A percentile compares a stretch with the other conserved stretches of the same genome.
These are phyloP conservation scores for Hymenopus coronatus DNA, from an alignment of 2,888 invertebrate species.

Conservation along the genomic window DNA sequence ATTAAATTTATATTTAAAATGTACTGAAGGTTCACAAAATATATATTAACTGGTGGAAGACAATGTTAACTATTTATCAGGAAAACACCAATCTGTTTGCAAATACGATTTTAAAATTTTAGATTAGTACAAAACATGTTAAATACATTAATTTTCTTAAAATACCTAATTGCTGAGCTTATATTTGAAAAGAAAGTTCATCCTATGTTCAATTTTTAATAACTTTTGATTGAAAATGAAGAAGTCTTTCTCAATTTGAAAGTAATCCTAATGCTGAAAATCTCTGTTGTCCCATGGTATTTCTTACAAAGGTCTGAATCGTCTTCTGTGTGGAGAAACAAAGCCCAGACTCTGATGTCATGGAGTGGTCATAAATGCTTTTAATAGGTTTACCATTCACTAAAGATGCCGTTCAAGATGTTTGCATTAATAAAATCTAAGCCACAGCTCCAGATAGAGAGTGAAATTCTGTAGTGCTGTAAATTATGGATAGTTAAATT, in stretches of 20 bases:
- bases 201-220: background rate
- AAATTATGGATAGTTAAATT: background rate
- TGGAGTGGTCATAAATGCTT: background rate
- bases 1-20: too few species aligned
- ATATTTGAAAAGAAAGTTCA: background rate
- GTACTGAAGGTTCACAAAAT: too few species aligned
- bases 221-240: background rate
- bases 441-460: background rate
- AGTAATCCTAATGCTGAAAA: too few species aligned
- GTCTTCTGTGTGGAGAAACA: background rate
- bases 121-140: too few species aligned
- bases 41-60: too few species aligned
- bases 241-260: too few species aligned
- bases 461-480: background rate
- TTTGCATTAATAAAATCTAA: background rate
- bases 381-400: background rate
- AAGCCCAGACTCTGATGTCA: background rate
- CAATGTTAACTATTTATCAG: too few species aligned
- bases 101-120: too few species aligned
- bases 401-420: background rate
- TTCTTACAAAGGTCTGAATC: background rate
- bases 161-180: too few species aligned
- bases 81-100: too few species aligned
- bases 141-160: too few species aligned
- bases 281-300: too few species aligned